These are phyloP conservation scores for Psilopsiagon aymara DNA, from an alignment of 2,113 vertebrate species.

Conservation along the genomic window DNA sequence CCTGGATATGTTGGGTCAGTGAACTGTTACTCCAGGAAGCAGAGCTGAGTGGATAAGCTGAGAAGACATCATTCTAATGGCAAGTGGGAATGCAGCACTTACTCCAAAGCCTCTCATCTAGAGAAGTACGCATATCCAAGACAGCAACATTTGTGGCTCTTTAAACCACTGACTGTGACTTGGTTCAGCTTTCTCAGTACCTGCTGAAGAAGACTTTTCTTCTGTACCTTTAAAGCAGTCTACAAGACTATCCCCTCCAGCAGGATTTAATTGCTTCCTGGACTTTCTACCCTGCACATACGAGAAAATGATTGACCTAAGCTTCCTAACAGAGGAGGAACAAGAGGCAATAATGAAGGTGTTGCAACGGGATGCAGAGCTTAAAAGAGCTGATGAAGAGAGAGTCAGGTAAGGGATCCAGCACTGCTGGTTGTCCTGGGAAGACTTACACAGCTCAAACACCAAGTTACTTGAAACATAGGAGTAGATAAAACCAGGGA, in stretches of 20 bases:
- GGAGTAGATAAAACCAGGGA: background rate
- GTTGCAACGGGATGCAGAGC: constrained; percentile 85
- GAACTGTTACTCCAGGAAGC: constrained; percentile 21
- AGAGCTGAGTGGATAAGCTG: background rate
- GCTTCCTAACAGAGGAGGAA: constrained; percentile 90
- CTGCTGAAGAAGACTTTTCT: background rate
- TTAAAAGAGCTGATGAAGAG: constrained; percentile 87
- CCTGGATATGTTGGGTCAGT: background rate
- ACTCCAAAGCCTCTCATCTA: background rate
- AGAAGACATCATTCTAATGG: background rate
- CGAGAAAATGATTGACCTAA: constrained; percentile 91
- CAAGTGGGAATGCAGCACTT: background rate
- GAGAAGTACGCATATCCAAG: background rate
- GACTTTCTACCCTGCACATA: background rate
- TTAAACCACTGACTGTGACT: background rate
- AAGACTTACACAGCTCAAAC: background rate
- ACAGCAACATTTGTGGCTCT: background rate
- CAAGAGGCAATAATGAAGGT: constrained; percentile 88
- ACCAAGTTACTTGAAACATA: background rate
- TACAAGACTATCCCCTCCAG: background rate
- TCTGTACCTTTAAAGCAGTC: background rate
- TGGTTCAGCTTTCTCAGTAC: background rate
- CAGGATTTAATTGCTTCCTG: background rate
- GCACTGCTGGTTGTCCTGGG: background rate
- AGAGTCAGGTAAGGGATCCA: constrained; percentile 83